Conservation (phyloP, 1,140 invertebrate species). For the Potamilus streckersoni region DNA sequence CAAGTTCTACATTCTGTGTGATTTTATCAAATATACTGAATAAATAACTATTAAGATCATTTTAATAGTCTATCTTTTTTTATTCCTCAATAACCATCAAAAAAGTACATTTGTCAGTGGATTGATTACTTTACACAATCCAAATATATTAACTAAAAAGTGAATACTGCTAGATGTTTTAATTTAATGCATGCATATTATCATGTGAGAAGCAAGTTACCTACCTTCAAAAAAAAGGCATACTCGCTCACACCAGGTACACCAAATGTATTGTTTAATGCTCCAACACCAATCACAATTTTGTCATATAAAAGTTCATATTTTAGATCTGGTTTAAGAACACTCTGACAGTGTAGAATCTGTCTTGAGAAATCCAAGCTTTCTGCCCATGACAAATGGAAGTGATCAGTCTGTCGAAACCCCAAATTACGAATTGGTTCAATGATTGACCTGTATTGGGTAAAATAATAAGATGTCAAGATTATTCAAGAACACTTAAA, state of each 20-base stretch:
- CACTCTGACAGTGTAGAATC: slow-evolving; percentile 51
- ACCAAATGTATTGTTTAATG: slow-evolving; percentile 67
- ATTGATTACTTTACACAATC: too few relatives aligned
- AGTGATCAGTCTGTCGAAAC: slow-evolving; percentile 64
- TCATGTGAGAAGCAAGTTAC: slow-evolving; percentile 12
- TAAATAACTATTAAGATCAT: too few relatives aligned
- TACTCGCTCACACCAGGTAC: slow-evolving; percentile 66
- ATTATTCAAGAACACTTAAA: too few relatives aligned
- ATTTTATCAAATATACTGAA: too few relatives aligned
- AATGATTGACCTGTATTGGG: slow-evolving; percentile 64
- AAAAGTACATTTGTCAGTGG: too few relatives aligned
- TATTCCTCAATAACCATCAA: too few relatives aligned
- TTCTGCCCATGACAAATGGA: slow-evolving; percentile 62
- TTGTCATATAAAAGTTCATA: slow-evolving; percentile 64
- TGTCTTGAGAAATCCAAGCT: slow-evolving; percentile 56
- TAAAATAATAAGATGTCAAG: too few relatives aligned
- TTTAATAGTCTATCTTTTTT: too few relatives aligned
- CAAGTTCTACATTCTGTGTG: too few relatives aligned
- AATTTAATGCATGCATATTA: too few relatives aligned
- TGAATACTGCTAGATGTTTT: too few relatives aligned
- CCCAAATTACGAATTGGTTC: slow-evolving; percentile 67
- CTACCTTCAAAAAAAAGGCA: slow-evolving; percentile 68
- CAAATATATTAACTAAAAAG: too few relatives aligned
- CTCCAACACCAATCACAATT: slow-evolving; percentile 67
- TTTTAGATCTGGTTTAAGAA: slow-evolving; percentile 42